Conservation (phyloP, 2,797 vertebrate genomes). For the Poeciliopsis gracilis region DNA sequence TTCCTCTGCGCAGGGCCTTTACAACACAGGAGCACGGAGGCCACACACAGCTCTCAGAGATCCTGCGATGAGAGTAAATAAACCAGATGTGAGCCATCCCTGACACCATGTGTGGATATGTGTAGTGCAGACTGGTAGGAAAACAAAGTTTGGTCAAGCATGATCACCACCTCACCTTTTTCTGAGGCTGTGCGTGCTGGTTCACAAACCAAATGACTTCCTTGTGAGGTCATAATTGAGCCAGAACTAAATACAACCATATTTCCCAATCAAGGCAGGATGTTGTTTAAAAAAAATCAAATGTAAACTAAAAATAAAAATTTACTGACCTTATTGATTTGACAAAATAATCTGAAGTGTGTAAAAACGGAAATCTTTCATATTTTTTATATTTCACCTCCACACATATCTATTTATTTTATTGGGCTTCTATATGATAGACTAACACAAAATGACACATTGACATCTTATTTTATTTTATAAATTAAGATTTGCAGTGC, state of each 20-base stretch:
- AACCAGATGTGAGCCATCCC: conserved; percentile 78
- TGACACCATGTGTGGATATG: conserved; percentile 78
- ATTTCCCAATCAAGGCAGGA: not conserved
- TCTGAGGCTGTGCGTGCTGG: conserved; percentile 30
- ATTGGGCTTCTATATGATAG: not conserved
- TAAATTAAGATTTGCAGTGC: not conserved
- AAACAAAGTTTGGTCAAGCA: conserved; percentile 65
- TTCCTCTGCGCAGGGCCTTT: conserved; percentile 81
- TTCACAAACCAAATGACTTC: conserved; percentile 21
- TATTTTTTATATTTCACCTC: not conserved
- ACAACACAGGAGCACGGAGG: conserved; percentile 78
- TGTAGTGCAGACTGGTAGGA: conserved; percentile 70
- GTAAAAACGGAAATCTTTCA: not conserved
- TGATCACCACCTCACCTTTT: conserved; percentile 55
- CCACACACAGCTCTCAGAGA: conserved; percentile 85
- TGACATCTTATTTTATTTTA: not conserved
- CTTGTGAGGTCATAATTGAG: conserved; percentile 24
- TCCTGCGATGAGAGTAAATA: conserved; percentile 87
- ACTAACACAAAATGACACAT: not conserved
- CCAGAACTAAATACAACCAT: conserved; percentile 9
- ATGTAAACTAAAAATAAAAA: not conserved
- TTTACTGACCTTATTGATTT: not conserved
- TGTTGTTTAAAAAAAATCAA: not conserved
- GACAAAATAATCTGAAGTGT: not conserved
- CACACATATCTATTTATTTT: not conserved